Evolutionary conservation across 1,140 invertebrate species (phyloP).

Genomic region (Magallana angulata): DNA sequence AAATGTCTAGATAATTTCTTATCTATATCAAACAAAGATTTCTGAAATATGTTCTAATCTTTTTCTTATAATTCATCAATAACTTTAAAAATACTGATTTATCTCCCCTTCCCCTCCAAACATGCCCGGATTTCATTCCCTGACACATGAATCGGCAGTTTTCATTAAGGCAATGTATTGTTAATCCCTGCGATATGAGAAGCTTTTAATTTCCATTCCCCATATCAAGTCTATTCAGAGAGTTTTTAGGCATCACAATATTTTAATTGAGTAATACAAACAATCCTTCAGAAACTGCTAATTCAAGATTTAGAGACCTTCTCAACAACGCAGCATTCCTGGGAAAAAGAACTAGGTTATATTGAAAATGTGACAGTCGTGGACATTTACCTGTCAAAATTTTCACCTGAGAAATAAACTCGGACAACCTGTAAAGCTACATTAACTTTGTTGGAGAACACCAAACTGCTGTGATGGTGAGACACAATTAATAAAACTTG

Average conservation of each 20-base stretch:
- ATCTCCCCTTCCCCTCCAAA: constrained; percentile 14
- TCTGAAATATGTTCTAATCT: constrained; percentile 34
- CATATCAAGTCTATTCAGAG: constrained; percentile 13
- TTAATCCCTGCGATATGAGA: constrained; percentile 31
- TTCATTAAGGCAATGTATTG: constrained; percentile 4
- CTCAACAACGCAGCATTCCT: constrained; percentile 20
- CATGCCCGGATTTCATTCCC: neutral
- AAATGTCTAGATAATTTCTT: constrained; percentile 27
- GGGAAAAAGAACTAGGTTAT: constrained; percentile 18
- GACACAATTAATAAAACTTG: constrained; percentile 29
- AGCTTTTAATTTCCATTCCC: constrained; percentile 37
- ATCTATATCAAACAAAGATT: constrained; percentile 25
- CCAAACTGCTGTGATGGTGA: constrained; percentile 18
- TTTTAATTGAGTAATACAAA: constrained; percentile 37
- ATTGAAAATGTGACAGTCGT: constrained; percentile 18
- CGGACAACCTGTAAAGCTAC: constrained; percentile 26
- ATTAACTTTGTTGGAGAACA: constrained; percentile 24
- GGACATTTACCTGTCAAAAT: constrained; percentile 34
- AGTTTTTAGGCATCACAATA: constrained; percentile 28
- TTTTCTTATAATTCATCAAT: constrained; percentile 34
- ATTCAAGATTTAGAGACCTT: neutral
- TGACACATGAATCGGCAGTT: constrained; percentile 19
- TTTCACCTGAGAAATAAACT: constrained; percentile 10
- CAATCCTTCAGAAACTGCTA: constrained; percentile 20
- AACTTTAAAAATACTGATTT: constrained; percentile 4